Percentiles rank a stretch among this genome's conserved stretches.
Evolutionary conservation across 2,113 vertebrate species (phyloP).

Genomic region (Pygoscelis antarcticus): DNA sequence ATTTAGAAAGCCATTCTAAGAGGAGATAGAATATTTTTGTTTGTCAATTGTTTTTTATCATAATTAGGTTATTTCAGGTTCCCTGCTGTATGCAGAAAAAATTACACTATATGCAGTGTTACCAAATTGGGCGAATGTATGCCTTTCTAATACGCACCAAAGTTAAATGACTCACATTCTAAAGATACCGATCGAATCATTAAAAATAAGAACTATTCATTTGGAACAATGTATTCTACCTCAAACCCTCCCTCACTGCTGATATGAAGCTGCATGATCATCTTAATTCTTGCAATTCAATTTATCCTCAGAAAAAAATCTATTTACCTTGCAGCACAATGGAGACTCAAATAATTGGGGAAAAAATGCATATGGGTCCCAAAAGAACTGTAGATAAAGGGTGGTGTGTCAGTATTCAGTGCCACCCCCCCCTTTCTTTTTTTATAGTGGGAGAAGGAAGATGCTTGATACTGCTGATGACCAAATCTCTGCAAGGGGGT

Average conservation of each 20-base stretch:
- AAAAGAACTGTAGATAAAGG: not conserved
- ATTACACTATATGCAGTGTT: not conserved
- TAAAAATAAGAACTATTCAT: not conserved
- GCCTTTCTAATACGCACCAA: not conserved
- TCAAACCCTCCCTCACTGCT: not conserved
- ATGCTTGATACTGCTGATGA: not conserved
- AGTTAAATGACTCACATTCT: not conserved
- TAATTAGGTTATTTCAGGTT: not conserved
- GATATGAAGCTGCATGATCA: not conserved
- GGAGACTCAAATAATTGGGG: not conserved
- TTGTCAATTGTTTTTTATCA: not conserved
- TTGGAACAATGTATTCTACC: not conserved
- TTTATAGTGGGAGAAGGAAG: not conserved
- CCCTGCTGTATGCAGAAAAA: not conserved
- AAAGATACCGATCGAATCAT: not conserved
- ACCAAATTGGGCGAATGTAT: not conserved
- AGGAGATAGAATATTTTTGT: not conserved
- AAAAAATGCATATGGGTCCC: not conserved
- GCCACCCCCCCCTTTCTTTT: fast-evolving
- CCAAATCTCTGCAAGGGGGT: not conserved
- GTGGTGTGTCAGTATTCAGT: not conserved
- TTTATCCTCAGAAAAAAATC: not conserved
- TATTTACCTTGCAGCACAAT: not conserved
- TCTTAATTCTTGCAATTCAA: not conserved
- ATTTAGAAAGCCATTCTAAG: not conserved